Evolutionary conservation across 1,140 invertebrate species (phyloP).

Genomic region (Drosophila elegans): DNA sequence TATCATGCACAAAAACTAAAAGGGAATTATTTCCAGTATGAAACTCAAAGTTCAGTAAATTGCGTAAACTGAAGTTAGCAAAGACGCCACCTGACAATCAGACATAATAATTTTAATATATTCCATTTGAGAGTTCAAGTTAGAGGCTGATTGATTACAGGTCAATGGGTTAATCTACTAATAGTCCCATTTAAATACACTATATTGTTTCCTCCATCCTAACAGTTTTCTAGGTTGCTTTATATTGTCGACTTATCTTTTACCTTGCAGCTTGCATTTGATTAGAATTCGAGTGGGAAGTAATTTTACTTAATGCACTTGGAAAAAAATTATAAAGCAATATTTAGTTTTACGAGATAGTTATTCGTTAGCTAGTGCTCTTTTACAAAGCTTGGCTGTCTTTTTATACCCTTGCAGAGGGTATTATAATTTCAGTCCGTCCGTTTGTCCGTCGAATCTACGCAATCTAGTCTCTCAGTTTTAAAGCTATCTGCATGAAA

Average conservation of each 20-base stretch:
- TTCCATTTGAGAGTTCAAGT: conserved; percentile 1
- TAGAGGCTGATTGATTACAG: background rate
- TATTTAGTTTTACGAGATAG: no score
- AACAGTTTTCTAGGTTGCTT: conserved; percentile 1
- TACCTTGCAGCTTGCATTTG: conserved; percentile 16
- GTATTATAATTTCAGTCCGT: no score
- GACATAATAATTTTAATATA: conserved; percentile 2
- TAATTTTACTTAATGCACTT: background rate
- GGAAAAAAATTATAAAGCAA: background rate
- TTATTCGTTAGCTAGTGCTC: no score
- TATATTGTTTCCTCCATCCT: background rate
- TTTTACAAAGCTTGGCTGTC: no score
- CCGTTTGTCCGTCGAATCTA: no score
- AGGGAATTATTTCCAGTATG: background rate
- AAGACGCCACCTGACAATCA: conserved; percentile 3
- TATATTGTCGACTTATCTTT: background rate
- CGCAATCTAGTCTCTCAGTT: no score
- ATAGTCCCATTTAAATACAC: background rate
- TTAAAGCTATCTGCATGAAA: no score
- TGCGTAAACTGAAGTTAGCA: conserved; percentile 1
- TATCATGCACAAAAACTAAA: background rate
- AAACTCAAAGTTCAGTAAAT: background rate
- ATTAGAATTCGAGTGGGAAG: background rate
- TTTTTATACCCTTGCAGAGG: no score
- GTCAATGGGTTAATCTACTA: background rate